A percentile compares a stretch with the other conserved stretches of the same genome.
phyloP scores from a whole-genome alignment of 2,888 invertebrate genomes.

The Biston stratarius region DNA sequence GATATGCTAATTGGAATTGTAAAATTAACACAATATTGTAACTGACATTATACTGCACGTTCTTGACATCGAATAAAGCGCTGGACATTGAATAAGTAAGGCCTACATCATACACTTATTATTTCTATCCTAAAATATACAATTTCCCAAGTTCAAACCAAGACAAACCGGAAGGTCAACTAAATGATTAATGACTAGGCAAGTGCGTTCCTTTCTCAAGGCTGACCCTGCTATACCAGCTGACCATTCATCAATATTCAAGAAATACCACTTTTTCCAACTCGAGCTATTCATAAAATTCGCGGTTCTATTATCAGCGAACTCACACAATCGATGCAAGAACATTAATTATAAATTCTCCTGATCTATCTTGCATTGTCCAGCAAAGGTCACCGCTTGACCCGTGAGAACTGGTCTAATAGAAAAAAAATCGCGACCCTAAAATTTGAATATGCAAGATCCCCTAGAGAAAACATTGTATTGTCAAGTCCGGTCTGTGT shows the following conservation, averaged over 20 bases:
- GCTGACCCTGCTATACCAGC: constrained; percentile 49
- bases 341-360: constrained; percentile 84
- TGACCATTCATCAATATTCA: constrained; percentile 79
- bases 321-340: constrained; percentile 70
- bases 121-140: constrained; percentile 18
- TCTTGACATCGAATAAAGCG: neutral
- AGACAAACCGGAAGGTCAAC: constrained; percentile 68
- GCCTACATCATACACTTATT: neutral
- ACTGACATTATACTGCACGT: neutral
- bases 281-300: constrained; percentile 68
- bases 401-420: constrained; percentile 80
- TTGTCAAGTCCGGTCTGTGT: constrained; percentile 35
- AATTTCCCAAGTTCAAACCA: constrained; percentile 39
- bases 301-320: constrained; percentile 76
- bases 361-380: constrained; percentile 75
- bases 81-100: neutral
- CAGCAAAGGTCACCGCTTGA: constrained; percentile 80
- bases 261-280: constrained; percentile 78
- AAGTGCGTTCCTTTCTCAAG: constrained; percentile 77
- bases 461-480: constrained; percentile 79
- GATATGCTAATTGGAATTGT: too few relatives aligned
- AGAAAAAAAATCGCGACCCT: constrained; percentile 75
- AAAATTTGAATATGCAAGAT: constrained; percentile 80
- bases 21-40: too few relatives aligned
- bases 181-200: constrained; percentile 70